phyloP scores from a whole-genome alignment of 2,113 vertebrate species.

The Xiphophorus maculatus region DNA sequence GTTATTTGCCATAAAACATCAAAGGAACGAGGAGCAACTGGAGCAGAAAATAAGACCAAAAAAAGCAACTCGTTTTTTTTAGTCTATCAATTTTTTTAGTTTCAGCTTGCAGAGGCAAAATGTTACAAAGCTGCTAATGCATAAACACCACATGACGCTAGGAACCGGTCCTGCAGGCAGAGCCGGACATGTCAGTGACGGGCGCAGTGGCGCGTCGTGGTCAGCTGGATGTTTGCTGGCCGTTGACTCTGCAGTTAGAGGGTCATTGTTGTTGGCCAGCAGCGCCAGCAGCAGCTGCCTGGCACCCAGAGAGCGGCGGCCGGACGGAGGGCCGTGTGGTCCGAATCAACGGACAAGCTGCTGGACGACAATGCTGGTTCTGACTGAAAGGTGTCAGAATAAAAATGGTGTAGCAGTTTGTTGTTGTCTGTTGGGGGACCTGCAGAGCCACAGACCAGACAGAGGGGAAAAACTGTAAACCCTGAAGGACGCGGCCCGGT shows the following conservation, averaged over 20 bases:
- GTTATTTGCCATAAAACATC: not conserved
- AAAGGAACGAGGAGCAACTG: not conserved
- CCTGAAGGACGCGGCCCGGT: too few species aligned
- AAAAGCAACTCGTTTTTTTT: not conserved
- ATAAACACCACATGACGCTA: not conserved
- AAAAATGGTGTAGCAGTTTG: too few species aligned
- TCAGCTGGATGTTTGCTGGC: slow-evolving; percentile 29
- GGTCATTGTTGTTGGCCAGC: slow-evolving; percentile 71
- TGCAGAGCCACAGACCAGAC: not conserved
- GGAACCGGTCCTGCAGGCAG: not conserved
- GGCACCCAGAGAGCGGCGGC: slow-evolving; percentile 47
- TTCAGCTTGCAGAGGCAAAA: not conserved
- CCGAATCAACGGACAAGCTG: too few species aligned
- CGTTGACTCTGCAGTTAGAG: slow-evolving; percentile 61
- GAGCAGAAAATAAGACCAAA: not conserved
- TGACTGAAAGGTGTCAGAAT: too few species aligned
- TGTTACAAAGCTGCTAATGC: not conserved
- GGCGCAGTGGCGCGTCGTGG: slow-evolving; percentile 24
- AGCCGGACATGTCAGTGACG: slow-evolving; percentile 8
- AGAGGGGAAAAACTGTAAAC: too few species aligned
- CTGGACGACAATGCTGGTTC: too few species aligned
- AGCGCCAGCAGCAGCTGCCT: slow-evolving; percentile 33
- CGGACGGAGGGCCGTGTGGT: too few species aligned
- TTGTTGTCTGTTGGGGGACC: too few species aligned
- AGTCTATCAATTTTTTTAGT: not conserved